A percentile compares a stretch with the other conserved stretches of the same genome.
These are phyloP conservation scores for Enteromius unitaeniatus DNA, from an alignment of 2,797 vertebrate genomes.

Conservation along the genomic window DNA sequence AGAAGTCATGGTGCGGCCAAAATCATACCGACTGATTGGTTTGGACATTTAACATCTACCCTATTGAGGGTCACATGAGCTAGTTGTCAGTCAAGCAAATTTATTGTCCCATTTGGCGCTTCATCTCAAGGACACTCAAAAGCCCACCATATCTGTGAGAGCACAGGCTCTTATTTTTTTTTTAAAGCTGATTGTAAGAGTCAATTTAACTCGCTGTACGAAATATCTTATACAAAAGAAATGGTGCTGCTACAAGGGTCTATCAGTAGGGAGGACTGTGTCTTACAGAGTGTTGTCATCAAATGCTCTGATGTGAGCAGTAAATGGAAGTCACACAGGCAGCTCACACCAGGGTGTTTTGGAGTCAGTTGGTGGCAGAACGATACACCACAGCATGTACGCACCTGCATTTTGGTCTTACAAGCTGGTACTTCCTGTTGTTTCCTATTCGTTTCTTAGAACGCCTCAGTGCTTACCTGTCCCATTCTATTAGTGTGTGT, in stretches of 20 bases:
- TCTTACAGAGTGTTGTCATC: neutral
- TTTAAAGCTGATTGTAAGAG: slow-evolving; percentile 9
- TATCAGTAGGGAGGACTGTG: neutral
- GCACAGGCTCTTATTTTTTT: neutral
- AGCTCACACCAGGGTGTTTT: slow-evolving; percentile 15
- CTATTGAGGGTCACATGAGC: neutral
- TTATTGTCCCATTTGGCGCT: neutral
- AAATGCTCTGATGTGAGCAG: slow-evolving; percentile 2
- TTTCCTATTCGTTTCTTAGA: neutral
- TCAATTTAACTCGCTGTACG: slow-evolving; percentile 9
- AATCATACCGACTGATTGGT: neutral
- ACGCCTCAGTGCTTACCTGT: neutral
- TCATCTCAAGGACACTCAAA: neutral
- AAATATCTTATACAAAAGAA: slow-evolving; percentile 13
- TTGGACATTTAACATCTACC: slow-evolving; percentile 20
- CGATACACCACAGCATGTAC: slow-evolving; percentile 8
- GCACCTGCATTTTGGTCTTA: slow-evolving; percentile 5
- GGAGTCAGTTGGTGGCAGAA: slow-evolving; percentile 7
- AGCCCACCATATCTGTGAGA: neutral
- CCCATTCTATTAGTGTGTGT: slow-evolving; percentile 22
- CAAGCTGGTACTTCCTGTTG: slow-evolving; percentile 6
- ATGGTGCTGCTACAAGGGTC: neutral
- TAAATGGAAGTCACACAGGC: slow-evolving; percentile 2
- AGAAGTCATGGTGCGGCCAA: neutral
- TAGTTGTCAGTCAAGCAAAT: slow-evolving; percentile 28